These are phyloP conservation scores for Bombus terrestris DNA, from an alignment of 1,140 invertebrate genomes.

Conservation along the genomic window DNA sequence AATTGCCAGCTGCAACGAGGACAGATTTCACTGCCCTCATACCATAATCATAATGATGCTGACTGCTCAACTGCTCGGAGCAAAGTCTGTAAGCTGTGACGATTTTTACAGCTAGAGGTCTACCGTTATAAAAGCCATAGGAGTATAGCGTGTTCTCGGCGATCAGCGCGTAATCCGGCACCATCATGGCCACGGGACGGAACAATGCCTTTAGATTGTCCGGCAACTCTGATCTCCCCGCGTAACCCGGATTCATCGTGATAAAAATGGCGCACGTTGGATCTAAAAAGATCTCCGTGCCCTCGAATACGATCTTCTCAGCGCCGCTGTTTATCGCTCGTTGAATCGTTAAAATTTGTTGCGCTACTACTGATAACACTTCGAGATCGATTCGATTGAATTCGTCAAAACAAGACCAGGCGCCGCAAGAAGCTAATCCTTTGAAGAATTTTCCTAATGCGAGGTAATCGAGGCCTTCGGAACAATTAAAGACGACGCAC, in stretches of 20 bases:
- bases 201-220: conserved; percentile 97
- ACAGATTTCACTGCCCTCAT: conserved; percentile 95
- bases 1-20: conserved; percentile 93
- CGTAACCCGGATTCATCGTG: conserved; percentile 98
- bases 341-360: conserved; percentile 93
- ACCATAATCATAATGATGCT: conserved; percentile 97
- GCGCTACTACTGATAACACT: conserved; percentile 96
- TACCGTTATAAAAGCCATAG: conserved; percentile 95
- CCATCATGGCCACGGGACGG: conserved; percentile 98
- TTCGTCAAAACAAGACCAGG: conserved; percentile 99
- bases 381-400: conserved; percentile 94
- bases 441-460: conserved; percentile 98
- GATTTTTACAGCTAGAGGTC: conserved; percentile 95
- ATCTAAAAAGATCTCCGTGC: conserved; percentile 93
- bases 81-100: conserved; percentile 96
- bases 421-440: conserved; percentile 97
- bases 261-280: conserved; percentile 97
- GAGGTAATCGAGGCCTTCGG: conserved; percentile 95
- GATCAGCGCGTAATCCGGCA: conserved; percentile 97
- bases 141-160: conserved; percentile 97
- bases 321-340: conserved; percentile 90
- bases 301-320: conserved; percentile 93
- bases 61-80: conserved; percentile 96
- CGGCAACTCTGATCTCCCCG: conserved; percentile 94
- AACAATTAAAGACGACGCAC: conserved; percentile 98